These are phyloP conservation scores for Luehdorfia chinensis DNA, from an alignment of 1,140 invertebrate genomes.

Conservation along the genomic window DNA sequence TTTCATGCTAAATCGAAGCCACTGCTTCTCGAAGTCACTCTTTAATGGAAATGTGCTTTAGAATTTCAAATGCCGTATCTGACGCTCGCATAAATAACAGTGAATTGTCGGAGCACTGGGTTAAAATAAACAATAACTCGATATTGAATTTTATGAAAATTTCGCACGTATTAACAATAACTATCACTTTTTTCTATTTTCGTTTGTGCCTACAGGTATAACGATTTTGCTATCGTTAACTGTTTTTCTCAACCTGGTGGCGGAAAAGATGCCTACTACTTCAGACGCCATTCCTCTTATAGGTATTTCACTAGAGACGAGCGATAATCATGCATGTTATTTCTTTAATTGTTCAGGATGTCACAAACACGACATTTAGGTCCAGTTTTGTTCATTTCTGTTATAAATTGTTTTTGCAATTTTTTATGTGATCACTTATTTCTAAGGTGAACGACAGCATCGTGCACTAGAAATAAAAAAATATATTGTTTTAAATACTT, in stretches of 20 bases:
- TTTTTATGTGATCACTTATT: slow-evolving; percentile 9
- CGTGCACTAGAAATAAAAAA: slow-evolving; percentile 9
- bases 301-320: slow-evolving; percentile 66
- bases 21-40: slow-evolving; percentile 11
- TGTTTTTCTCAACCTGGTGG: slow-evolving; percentile 97
- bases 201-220: slow-evolving; percentile 86
- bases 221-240: slow-evolving; percentile 99
- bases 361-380: slow-evolving; percentile 13
- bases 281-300: slow-evolving; percentile 90
- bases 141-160: too few relatives aligned
- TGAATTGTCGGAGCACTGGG: too few relatives aligned
- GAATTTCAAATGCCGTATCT: slow-evolving; percentile 17
- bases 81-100: slow-evolving; percentile 11
- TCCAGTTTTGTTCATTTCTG: slow-evolving; percentile 27
- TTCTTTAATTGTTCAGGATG: slow-evolving; percentile 18
- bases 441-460: neutral
- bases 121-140: too few relatives aligned
- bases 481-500: neutral
- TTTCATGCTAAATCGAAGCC: slow-evolving; percentile 15
- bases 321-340: slow-evolving; percentile 27
- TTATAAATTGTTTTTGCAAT: slow-evolving; percentile 19
- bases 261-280: slow-evolving; percentile 94
- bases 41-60: slow-evolving; percentile 18
- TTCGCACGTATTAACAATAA: too few relatives aligned
- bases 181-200: slow-evolving; percentile 6